A percentile compares a stretch with the other conserved stretches of the same genome.
Conservation (phyloP, 2,113 vertebrate species). For the Tupaia chinensis region DNA sequence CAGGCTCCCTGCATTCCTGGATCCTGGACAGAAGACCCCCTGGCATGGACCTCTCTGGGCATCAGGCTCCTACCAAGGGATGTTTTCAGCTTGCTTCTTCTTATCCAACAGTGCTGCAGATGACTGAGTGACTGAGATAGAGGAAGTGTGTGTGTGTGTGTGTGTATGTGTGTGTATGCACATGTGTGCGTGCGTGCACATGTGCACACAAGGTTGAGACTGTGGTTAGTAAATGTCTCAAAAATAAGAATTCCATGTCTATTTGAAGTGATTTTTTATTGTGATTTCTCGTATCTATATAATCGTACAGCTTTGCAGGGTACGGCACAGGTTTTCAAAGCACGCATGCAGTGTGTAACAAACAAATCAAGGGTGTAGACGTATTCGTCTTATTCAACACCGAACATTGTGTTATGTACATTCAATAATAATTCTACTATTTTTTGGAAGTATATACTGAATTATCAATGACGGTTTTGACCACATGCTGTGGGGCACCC, state of each 20-base stretch:
- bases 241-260: conserved; percentile 7
- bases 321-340: too few species aligned
- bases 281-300: too few species aligned
- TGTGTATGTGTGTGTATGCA: fast-evolving
- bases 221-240: not conserved
- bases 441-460: too few species aligned
- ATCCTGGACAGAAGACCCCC: not conserved
- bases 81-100: too few species aligned
- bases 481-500: too few species aligned
- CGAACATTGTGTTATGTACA: too few species aligned
- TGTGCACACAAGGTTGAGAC: fast-evolving
- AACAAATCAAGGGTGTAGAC: too few species aligned
- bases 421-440: too few species aligned
- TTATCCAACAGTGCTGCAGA: not conserved
- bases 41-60: not conserved
- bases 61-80: not conserved
- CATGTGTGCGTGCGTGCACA: fast-evolving
- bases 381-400: too few species aligned
- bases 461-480: too few species aligned
- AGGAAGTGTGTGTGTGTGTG: not conserved
- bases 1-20: not conserved
- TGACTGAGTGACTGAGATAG: not conserved
- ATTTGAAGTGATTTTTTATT: not conserved
- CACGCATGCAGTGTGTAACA: too few species aligned
- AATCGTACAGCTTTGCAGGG: too few species aligned